Evolutionary conservation across 2,888 invertebrate species (phyloP).

Genomic region (Stenodera caucasica): DNA sequence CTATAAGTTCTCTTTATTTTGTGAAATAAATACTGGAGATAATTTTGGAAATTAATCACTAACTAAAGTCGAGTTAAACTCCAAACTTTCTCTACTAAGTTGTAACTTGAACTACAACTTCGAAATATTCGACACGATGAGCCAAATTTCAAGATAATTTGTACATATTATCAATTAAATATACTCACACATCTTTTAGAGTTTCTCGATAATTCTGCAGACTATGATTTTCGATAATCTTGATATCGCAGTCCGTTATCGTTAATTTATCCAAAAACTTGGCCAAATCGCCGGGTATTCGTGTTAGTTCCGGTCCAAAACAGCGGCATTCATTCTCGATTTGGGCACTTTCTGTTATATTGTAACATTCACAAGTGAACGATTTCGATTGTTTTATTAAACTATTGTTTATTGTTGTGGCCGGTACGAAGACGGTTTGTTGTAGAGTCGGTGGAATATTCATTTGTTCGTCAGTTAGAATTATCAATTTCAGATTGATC

Average conservation of each 20-base stretch:
- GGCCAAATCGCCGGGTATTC: conserved; percentile 47
- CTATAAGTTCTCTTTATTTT: too few species aligned
- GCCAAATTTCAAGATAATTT: too few species aligned
- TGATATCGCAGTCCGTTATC: conserved; percentile 50
- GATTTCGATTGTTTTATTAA: conserved; percentile 11
- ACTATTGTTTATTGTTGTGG: background rate
- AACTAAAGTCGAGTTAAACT: too few species aligned
- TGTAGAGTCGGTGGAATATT: background rate
- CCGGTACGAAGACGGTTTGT: conserved; percentile 24
- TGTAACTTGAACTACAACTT: background rate
- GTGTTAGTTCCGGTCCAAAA: conserved; percentile 42
- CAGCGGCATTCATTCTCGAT: conserved; percentile 46
- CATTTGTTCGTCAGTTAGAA: background rate
- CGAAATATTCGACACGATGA: conserved; percentile 5
- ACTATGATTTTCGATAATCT: conserved; percentile 41
- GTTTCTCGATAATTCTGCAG: conserved; percentile 49
- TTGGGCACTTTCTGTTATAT: conserved; percentile 37
- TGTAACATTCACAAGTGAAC: conserved; percentile 42
- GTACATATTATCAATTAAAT: too few species aligned
- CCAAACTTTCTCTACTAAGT: too few species aligned
- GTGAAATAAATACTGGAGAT: too few species aligned
- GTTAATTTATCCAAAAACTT: conserved; percentile 45
- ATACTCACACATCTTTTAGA: conserved; percentile 53
- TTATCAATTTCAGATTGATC: conserved; percentile 2
- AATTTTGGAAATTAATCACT: too few species aligned